phyloP scores from a whole-genome alignment of 2,888 invertebrate species.

The Torymus texanus region DNA sequence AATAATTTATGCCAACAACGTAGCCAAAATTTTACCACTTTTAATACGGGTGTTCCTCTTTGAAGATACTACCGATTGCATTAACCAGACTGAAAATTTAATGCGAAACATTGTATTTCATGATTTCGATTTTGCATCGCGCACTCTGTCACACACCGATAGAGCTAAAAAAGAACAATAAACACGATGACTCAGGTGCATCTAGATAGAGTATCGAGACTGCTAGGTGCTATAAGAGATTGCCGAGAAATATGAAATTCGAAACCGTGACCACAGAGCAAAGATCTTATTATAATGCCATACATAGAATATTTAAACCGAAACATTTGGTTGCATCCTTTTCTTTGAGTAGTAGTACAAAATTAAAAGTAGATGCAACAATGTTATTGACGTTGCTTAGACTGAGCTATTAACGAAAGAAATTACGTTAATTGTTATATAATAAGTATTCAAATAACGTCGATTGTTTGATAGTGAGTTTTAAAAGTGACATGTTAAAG shows the following conservation, averaged over 20 bases:
- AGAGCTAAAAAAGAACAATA: constrained; percentile 48
- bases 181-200: constrained; percentile 45
- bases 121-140: constrained; percentile 45
- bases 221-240: constrained; percentile 52
- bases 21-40: constrained; percentile 49
- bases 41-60: constrained; percentile 45
- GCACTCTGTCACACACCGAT: constrained; percentile 39
- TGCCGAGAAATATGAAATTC: constrained; percentile 44
- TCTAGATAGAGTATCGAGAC: constrained; percentile 53
- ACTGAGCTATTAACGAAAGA: constrained; percentile 52
- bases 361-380: constrained; percentile 55
- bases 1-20: constrained; percentile 45
- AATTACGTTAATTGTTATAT: constrained; percentile 54
- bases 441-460: constrained; percentile 47
- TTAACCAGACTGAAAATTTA: constrained; percentile 47
- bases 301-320: constrained; percentile 50
- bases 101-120: constrained; percentile 46
- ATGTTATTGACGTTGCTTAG: constrained; percentile 54
- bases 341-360: constrained; percentile 52
- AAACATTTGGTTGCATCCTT: constrained; percentile 53
- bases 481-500: constrained; percentile 49
- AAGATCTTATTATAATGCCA: constrained; percentile 54
- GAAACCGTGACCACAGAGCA: constrained; percentile 40
- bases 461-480: constrained; percentile 51
- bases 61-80: constrained; percentile 35